A percentile compares a stretch with the other conserved stretches of the same genome.
Conservation (phyloP, 2,113 vertebrate species). For the Spheniscus mendiculus region DNA sequence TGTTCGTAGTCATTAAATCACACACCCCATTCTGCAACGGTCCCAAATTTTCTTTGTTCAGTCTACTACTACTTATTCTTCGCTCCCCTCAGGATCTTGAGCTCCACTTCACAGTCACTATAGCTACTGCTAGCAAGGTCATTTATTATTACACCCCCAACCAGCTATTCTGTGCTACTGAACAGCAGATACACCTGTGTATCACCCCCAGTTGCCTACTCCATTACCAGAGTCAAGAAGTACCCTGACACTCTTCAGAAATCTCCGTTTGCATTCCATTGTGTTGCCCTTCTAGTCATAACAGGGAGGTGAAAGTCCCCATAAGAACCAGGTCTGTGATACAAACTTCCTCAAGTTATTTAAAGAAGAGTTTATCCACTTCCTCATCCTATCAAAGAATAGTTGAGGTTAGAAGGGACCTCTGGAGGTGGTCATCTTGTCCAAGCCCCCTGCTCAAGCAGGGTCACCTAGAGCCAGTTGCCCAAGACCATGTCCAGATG, state of each 20-base stretch:
- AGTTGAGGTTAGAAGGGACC: background rate
- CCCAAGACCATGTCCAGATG: background rate
- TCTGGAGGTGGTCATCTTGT: background rate
- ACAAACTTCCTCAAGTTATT: background rate
- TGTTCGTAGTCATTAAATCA: background rate
- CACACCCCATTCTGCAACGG: background rate
- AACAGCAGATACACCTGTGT: background rate
- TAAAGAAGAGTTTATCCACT: background rate
- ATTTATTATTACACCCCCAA: background rate
- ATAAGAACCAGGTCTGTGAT: background rate
- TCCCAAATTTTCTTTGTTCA: background rate
- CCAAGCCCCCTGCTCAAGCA: background rate
- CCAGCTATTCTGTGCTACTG: background rate
- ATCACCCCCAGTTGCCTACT: background rate
- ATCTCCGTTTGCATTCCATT: background rate
- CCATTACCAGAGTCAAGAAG: background rate
- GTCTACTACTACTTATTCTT: background rate
- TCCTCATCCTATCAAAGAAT: background rate
- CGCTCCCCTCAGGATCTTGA: background rate
- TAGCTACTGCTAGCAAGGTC: background rate
- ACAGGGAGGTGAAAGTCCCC: background rate
- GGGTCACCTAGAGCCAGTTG: background rate
- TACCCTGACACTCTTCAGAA: background rate
- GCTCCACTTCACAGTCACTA: background rate
- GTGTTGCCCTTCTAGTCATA: background rate